A percentile compares a stretch with the other conserved stretches of the same genome.
Conservation (phyloP, 2,888 invertebrate species). For the Perizoma flavofasciatum region DNA sequence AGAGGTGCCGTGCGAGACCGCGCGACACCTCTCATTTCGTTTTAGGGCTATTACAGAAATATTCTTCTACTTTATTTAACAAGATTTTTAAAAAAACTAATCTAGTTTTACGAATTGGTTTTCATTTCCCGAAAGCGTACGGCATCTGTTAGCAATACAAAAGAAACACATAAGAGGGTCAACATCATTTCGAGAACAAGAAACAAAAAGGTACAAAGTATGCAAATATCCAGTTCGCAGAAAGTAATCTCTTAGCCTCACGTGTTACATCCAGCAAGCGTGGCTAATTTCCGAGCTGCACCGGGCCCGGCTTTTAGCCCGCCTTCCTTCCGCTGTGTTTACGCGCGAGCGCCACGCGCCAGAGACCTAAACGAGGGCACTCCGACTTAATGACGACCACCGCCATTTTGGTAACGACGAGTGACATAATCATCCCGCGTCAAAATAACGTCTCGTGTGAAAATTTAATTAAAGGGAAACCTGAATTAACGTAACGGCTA, state of each 20-base stretch:
- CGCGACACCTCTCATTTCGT: too few relatives aligned
- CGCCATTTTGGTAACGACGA: conserved; percentile 68
- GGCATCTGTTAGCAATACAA: not conserved
- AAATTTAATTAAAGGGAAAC: conserved; percentile 42
- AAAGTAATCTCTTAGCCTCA: conserved; percentile 72
- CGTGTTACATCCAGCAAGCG: conserved; percentile 67
- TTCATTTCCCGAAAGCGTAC: too few relatives aligned
- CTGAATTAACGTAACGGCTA: conserved; percentile 34
- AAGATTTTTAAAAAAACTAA: too few relatives aligned
- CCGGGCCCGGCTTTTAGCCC: conserved; percentile 66
- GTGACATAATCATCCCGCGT: conserved; percentile 51
- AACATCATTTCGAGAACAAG: conserved; percentile 6
- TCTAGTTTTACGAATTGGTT: too few relatives aligned
- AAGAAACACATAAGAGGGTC: conserved; percentile 1
- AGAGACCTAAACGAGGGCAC: conserved; percentile 74
- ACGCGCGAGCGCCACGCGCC: conserved; percentile 50
- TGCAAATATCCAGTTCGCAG: conserved; percentile 58
- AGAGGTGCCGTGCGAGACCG: too few relatives aligned
- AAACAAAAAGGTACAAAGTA: conserved; percentile 28
- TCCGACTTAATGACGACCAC: conserved; percentile 74
- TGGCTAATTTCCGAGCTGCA: conserved; percentile 66
- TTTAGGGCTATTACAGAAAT: too few relatives aligned
- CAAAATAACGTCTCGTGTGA: conserved; percentile 41
- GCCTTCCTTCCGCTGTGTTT: conserved; percentile 71
- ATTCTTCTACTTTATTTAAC: too few relatives aligned